A percentile compares a stretch with the other conserved stretches of the same genome.
Evolutionary conservation across 2,797 vertebrate genomes (phyloP).

Genomic region (Diglossa cyanea): DNA sequence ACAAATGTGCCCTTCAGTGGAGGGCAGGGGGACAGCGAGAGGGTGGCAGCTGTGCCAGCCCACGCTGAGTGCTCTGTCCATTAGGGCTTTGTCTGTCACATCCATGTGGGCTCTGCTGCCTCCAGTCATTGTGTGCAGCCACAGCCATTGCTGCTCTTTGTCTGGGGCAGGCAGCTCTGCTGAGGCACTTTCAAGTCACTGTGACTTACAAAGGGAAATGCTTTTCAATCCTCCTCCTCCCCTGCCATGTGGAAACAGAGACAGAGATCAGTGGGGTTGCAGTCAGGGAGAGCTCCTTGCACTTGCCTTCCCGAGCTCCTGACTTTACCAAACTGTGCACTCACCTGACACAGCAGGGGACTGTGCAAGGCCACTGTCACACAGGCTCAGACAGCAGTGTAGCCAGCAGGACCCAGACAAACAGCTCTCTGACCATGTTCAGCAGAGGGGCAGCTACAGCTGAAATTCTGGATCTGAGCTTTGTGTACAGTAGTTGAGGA

Average conservation of each 20-base stretch:
- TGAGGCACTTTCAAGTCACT: not conserved
- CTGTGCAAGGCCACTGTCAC: not conserved
- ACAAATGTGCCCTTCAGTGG: not conserved
- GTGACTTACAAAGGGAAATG: not conserved
- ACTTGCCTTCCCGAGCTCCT: not conserved
- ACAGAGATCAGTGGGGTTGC: not conserved
- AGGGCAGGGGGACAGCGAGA: not conserved
- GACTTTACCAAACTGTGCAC: fast-evolving
- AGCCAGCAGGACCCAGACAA: not conserved
- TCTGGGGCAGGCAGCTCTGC: not conserved
- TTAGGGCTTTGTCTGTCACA: not conserved
- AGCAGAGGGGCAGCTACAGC: not conserved
- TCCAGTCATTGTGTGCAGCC: not conserved
- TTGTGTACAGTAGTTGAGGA: not conserved
- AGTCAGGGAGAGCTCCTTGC: not conserved
- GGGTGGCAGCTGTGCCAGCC: not conserved
- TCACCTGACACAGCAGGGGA: fast-evolving
- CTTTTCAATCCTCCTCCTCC: not conserved
- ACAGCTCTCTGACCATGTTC: not conserved
- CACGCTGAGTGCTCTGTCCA: not conserved
- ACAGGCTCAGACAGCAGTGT: not conserved
- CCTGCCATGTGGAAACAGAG: not conserved
- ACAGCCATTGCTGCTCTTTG: not conserved
- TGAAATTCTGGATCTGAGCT: not conserved
- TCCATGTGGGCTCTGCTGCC: not conserved